Evolutionary conservation across 1,140 invertebrate species (phyloP), one percentile per base, ranked within the genome.

Genomic region (Bombus polaris): DNA sequence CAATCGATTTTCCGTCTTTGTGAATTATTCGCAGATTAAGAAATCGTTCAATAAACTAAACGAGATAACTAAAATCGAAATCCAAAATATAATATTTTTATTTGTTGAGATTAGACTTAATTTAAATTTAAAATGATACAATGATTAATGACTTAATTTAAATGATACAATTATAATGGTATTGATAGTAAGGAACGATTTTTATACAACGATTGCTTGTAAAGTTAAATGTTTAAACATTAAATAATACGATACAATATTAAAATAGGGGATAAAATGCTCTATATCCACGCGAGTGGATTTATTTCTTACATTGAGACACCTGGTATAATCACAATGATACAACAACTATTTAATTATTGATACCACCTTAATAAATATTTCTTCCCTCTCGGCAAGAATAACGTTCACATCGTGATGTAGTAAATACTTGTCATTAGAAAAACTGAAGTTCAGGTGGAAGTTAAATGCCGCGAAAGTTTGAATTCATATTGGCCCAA

Each of bases 341-440:
- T 90, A 90, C 83, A 88, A 90, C 88, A 90, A 87, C 83, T 90
- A 90, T 90, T 85, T 87, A 87, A 68, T 89, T 88, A 90, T 78
- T 37, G 25, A 83, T 88, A 90, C 68, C 39, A 78, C 74, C 87
- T 88, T 86, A 72, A 81, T 88, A 90, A 83, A 85, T 83, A 78
- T 74, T 79, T 89, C 68, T 83, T 76, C 70, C 39, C 53, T 62
- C 73, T 81, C 87, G 81, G 74, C 37, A 18, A 75, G 70, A 70
- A 85, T 25, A 32, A 62, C 66, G 59, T 82, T 59, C 42, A 28
- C 42, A 18, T 80, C 66, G 25, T 68, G 62, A 77, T 32, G 18
- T 83, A 83, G 44, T 77, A 68, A 77, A 83, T 68, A 57, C 22
- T 68, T 37, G 18, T 76, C 28, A n/a, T 39, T 53, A 53, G 0